phyloP scores from a whole-genome alignment of 2,888 invertebrate genomes.

The Empis stercorea region DNA sequence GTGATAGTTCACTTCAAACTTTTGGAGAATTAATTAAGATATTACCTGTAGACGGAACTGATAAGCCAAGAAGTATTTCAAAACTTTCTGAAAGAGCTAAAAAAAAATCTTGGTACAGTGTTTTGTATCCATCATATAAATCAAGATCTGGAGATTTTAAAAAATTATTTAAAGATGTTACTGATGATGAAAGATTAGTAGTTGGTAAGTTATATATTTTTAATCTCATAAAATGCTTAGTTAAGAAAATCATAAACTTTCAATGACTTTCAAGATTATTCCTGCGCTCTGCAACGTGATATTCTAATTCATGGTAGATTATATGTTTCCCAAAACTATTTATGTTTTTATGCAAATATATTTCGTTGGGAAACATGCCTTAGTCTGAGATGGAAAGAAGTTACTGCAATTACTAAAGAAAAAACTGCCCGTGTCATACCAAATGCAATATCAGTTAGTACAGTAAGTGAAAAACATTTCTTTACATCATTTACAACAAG shows the following conservation, averaged over 20 bases:
- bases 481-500: constrained; percentile 88
- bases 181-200: constrained; percentile 79
- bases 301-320: constrained; percentile 91
- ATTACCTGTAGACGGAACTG: constrained; percentile 11
- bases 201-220: constrained; percentile 69
- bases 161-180: constrained; percentile 80
- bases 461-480: constrained; percentile 75
- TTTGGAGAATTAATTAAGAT: constrained; percentile 11
- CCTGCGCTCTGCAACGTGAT: constrained; percentile 92
- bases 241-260: not conserved
- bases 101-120: constrained; percentile 76
- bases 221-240: not conserved
- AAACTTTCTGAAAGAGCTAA: constrained; percentile 47
- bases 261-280: constrained; percentile 64
- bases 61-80: constrained; percentile 26
- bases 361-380: constrained; percentile 92
- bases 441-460: constrained; percentile 83
- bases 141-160: constrained; percentile 87
- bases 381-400: constrained; percentile 76
- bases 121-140: constrained; percentile 85
- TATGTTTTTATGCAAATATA: constrained; percentile 96
- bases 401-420: constrained; percentile 87
- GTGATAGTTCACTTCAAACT: constrained; percentile 16
- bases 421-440: constrained; percentile 90
- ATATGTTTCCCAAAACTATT: constrained; percentile 88